phyloP scores from a whole-genome alignment of 1,140 invertebrate species.

The Aricia agestis region DNA sequence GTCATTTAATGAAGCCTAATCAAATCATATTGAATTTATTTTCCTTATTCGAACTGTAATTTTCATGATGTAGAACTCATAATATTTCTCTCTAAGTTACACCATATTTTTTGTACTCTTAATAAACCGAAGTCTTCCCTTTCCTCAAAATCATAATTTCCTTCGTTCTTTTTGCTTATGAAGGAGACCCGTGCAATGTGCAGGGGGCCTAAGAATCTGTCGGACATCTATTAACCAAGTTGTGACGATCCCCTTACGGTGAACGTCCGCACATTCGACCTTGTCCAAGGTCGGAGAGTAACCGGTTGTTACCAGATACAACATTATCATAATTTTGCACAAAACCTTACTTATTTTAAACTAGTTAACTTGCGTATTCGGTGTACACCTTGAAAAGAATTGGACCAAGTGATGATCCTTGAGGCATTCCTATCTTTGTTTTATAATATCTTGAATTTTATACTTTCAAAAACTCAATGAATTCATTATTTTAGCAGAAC shows the following conservation, averaged over 20 bases:
- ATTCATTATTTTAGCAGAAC: neutral
- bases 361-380: neutral
- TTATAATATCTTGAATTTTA: neutral
- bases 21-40: too few species aligned
- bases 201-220: too few species aligned
- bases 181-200: too few species aligned
- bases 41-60: too few species aligned
- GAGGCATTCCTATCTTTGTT: slow-evolving; percentile 1
- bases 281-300: neutral
- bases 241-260: neutral
- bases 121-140: too few species aligned
- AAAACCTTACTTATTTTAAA: neutral
- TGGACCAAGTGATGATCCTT: slow-evolving; percentile 2
- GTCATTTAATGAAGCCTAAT: too few species aligned
- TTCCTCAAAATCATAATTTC: too few species aligned
- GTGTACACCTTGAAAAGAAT: neutral
- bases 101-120: too few species aligned
- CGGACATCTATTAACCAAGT: neutral
- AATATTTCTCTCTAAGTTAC: too few species aligned
- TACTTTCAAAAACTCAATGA: neutral
- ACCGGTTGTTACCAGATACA: neutral
- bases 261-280: neutral
- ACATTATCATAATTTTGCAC: neutral
- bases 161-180: too few species aligned
- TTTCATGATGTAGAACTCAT: too few species aligned